Percentiles rank a stretch among this genome's conserved stretches.
These are phyloP conservation scores for Mayetiola destructor DNA, from an alignment of 2,888 invertebrate genomes.

Conservation along the genomic window DNA sequence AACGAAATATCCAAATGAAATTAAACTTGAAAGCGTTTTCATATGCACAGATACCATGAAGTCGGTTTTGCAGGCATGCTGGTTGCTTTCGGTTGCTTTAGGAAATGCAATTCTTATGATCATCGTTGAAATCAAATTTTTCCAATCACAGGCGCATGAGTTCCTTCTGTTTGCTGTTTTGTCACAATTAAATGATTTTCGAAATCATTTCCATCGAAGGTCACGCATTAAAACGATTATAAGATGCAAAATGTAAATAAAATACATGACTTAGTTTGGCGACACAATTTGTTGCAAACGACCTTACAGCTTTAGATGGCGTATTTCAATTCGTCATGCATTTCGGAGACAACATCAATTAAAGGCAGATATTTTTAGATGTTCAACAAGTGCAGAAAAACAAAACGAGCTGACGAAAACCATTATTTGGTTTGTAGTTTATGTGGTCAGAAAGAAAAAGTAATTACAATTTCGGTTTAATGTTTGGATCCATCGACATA, in stretches of 20 bases:
- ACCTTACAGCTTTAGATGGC: background rate
- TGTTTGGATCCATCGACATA: too few species aligned
- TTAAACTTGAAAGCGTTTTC: too few species aligned
- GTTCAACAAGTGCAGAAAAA: too few species aligned
- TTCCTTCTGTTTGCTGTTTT: slow-evolving; percentile 80
- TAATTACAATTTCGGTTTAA: too few species aligned
- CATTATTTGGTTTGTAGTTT: too few species aligned
- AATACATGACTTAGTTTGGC: background rate
- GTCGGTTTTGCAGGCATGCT: slow-evolving; percentile 79
- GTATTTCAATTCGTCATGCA: background rate
- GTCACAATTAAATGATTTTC: slow-evolving; percentile 65
- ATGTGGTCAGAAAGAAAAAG: too few species aligned
- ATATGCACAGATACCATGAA: slow-evolving; percentile 70
- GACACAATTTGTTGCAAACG: background rate
- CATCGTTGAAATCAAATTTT: slow-evolving; percentile 62
- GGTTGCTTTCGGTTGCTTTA: slow-evolving; percentile 85
- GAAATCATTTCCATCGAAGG: slow-evolving; percentile 71
- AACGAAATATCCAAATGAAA: too few species aligned
- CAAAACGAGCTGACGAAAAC: too few species aligned
- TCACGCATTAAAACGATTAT: slow-evolving; percentile 42
- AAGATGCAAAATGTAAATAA: background rate
- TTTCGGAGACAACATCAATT: too few species aligned
- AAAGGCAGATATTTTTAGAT: too few species aligned
- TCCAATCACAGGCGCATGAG: slow-evolving; percentile 64
- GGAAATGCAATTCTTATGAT: slow-evolving; percentile 89